These are phyloP conservation scores for Polyommatus icarus DNA, from an alignment of 2,888 invertebrate species.

Conservation along the genomic window DNA sequence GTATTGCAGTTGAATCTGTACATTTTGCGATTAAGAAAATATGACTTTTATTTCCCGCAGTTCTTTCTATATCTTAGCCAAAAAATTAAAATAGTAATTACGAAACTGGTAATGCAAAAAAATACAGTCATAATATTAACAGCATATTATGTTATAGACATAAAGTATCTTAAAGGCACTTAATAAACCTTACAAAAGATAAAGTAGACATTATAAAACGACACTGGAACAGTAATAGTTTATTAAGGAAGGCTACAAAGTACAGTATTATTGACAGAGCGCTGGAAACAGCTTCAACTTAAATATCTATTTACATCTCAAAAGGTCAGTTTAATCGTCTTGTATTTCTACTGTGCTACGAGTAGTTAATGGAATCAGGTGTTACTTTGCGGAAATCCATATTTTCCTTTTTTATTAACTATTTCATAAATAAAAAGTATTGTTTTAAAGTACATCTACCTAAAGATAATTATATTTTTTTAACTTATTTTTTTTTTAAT, in stretches of 20 bases:
- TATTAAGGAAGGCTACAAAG: slow-evolving; percentile 8
- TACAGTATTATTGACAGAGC: slow-evolving; percentile 6
- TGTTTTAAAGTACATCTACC: no score
- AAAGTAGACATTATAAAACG: background rate
- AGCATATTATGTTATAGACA: background rate
- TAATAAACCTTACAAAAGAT: background rate
- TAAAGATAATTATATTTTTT: no score
- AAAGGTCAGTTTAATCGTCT: background rate
- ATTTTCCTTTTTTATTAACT: no score
- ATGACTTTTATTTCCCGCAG: background rate
- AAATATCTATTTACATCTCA: background rate
- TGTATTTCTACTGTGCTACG: no score
- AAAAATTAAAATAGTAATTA: background rate
- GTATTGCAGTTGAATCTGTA: no score
- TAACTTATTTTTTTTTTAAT: no score
- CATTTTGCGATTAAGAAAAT: no score
- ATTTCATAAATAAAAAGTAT: no score
- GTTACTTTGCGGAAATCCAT: no score
- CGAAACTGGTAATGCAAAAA: background rate
- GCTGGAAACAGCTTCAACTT: background rate
- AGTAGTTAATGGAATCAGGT: no score
- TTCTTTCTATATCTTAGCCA: background rate
- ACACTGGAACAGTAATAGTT: background rate
- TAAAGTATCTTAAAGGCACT: background rate
- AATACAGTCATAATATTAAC: background rate